phyloP scores from a whole-genome alignment of 2,113 vertebrate species.

The Eudyptes chrysolophus region DNA sequence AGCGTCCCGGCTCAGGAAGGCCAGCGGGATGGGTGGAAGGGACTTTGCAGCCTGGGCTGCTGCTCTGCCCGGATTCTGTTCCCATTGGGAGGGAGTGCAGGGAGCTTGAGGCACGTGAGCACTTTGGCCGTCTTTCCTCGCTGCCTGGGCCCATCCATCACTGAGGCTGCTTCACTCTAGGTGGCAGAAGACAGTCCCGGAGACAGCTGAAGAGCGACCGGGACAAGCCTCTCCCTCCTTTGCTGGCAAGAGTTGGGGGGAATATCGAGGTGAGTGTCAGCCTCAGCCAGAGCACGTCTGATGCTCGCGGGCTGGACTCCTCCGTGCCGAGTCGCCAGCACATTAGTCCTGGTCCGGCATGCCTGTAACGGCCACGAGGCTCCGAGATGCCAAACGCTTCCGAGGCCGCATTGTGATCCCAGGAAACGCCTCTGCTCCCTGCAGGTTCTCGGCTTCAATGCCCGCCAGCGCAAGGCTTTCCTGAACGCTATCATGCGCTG shows the following conservation, averaged over 20 bases:
- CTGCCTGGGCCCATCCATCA: neutral
- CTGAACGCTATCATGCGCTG: slow-evolving; percentile 98
- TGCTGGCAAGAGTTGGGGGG: slow-evolving; percentile 93
- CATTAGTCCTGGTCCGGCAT: rapidly evolving
- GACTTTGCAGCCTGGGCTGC: neutral
- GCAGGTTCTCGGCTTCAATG: slow-evolving; percentile 96
- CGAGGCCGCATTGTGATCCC: neutral
- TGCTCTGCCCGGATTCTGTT: neutral
- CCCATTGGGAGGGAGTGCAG: rapidly evolving
- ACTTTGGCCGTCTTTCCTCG: neutral
- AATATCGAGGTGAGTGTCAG: slow-evolving; percentile 88
- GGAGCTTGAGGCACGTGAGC: neutral
- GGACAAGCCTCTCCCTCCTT: slow-evolving; percentile 93
- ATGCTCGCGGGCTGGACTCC: rapidly evolving
- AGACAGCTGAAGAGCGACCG: slow-evolving; percentile 93
- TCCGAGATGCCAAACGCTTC: rapidly evolving
- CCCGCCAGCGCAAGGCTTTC: slow-evolving; percentile 95
- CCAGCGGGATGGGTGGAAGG: neutral
- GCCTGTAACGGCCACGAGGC: neutral
- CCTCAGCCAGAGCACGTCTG: rapidly evolving
- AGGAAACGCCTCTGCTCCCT: rapidly evolving
- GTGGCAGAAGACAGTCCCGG: slow-evolving; percentile 91
- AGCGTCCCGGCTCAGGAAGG: neutral
- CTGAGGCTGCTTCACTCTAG: slow-evolving; percentile 58
- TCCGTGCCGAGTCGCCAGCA: rapidly evolving